Evolutionary conservation across 2,113 vertebrate species (phyloP), one percentile per base, ranked within the genome.

Genomic region (Coracopsis vasa): DNA sequence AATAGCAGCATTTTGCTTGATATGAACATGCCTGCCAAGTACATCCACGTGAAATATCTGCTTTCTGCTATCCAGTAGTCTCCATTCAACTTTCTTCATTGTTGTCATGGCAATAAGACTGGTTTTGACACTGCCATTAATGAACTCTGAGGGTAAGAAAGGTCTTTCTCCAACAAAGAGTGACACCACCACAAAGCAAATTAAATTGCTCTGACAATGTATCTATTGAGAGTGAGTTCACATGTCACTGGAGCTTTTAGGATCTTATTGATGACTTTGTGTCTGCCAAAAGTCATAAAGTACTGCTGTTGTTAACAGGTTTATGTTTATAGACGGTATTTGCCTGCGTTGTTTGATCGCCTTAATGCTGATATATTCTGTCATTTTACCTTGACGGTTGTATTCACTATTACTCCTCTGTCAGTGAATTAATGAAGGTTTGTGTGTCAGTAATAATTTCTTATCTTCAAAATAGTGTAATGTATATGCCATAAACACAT

Each of bases 171-270:
- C 92, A 90, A 94, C 89, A 61, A 90, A 92, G 77, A 93, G 61
- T 93, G 96, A 93, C 94, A 94, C 86, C 62, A 72, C 89, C 91
- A 86, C 94, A 89, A 94, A 97, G 84, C 82, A 97, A 96, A 97
- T 96, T 95, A 95, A 97, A 97, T 97, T 95, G 50, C 74, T 86
- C 73, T 94, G 94, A 96, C 95, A 96, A 95, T 24, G 2, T 92
- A 92, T 95, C 90, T 88, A 80, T 95, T 94, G 94, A 95, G 51
- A 95, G 50, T 88, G 81, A 97, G 91, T 95, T 92, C 94, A 87
- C 93, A 86, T 93, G 92, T 80, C 95, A 88, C 82, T 10, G 28
- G 84, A 78, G 95, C 91, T 97, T 95, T 96, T 89, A 96, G 95
- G 67, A 90, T 95, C 88, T 96, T 95, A 97, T 97, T 94, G 94